phyloP scores from a whole-genome alignment of 2,888 invertebrate species.

The Vesta saturnalis region DNA sequence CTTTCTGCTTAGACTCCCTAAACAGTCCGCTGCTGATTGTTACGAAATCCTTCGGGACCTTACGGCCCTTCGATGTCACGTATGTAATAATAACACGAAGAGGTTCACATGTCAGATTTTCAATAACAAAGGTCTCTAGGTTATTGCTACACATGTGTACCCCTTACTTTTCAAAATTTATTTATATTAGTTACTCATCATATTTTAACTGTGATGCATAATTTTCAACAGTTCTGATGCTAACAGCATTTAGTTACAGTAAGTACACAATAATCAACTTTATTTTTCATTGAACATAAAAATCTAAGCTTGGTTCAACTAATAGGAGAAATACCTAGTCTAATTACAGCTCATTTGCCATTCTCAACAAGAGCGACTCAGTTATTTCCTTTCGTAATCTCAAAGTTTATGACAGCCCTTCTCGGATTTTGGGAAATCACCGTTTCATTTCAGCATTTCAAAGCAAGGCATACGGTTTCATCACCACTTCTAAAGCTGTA shows the following conservation, averaged over 20 bases:
- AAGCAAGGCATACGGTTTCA: slow-evolving; percentile 37
- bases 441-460: slow-evolving; percentile 37
- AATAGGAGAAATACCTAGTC: slow-evolving; percentile 1
- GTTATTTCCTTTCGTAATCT: slow-evolving; percentile 25
- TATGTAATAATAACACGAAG: slow-evolving; percentile 41
- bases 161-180: neutral
- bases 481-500: slow-evolving; percentile 27
- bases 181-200: neutral
- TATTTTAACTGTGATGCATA: no score
- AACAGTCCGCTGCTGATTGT: slow-evolving; percentile 44
- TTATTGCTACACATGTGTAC: slow-evolving; percentile 10
- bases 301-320: no score
- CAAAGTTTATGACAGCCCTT: slow-evolving; percentile 29
- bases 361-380: slow-evolving; percentile 1
- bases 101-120: slow-evolving; percentile 44
- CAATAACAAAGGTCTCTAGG: slow-evolving; percentile 27
- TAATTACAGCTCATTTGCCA: slow-evolving; percentile 11
- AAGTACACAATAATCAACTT: no score
- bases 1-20: slow-evolving; percentile 22
- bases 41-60: slow-evolving; percentile 38
- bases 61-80: slow-evolving; percentile 40
- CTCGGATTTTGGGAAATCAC: slow-evolving; percentile 39
- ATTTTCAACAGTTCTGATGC: no score
- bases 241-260: no score
- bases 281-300: no score